phyloP scores from a whole-genome alignment of 2,113 vertebrate species.

The Proterorhinus semilunaris region DNA sequence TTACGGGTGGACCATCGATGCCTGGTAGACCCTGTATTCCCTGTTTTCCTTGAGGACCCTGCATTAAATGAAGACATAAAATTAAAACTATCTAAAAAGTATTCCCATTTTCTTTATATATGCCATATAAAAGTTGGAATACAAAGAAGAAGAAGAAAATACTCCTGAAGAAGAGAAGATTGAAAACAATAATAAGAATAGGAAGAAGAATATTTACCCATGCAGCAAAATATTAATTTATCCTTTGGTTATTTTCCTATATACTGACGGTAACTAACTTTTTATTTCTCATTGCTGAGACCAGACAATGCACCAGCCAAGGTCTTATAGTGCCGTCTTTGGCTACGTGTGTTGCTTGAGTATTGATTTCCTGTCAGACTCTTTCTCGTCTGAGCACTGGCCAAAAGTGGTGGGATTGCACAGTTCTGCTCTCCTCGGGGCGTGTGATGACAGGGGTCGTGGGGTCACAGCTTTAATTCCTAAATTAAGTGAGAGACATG shows the following conservation, averaged over 20 bases:
- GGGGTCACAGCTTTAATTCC: constrained; percentile 53
- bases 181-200: too few species aligned
- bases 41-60: constrained; percentile 85
- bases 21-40: constrained; percentile 85
- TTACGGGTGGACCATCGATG: constrained; percentile 86
- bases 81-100: constrained; percentile 1
- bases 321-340: constrained; percentile 22
- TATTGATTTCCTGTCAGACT: constrained; percentile 72
- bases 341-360: constrained; percentile 50
- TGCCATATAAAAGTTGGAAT: too few species aligned
- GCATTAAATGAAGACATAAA: constrained; percentile 25
- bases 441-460: constrained; percentile 54
- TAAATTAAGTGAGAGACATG: constrained; percentile 52
- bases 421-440: constrained; percentile 39
- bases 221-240: too few species aligned
- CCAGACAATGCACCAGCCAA: constrained; percentile 10
- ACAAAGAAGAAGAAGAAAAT: background rate
- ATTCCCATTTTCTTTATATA: background rate
- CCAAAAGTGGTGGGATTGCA: constrained; percentile 36
- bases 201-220: too few species aligned
- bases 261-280: constrained; percentile 34
- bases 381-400: constrained; percentile 50
- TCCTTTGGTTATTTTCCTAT: constrained; percentile 8
- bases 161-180: too few species aligned
- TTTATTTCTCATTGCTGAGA: constrained; percentile 35